Percentiles rank a stretch among this genome's conserved stretches.
Conservation (phyloP, 1,140 invertebrate species). For the Lethrus apterus region DNA sequence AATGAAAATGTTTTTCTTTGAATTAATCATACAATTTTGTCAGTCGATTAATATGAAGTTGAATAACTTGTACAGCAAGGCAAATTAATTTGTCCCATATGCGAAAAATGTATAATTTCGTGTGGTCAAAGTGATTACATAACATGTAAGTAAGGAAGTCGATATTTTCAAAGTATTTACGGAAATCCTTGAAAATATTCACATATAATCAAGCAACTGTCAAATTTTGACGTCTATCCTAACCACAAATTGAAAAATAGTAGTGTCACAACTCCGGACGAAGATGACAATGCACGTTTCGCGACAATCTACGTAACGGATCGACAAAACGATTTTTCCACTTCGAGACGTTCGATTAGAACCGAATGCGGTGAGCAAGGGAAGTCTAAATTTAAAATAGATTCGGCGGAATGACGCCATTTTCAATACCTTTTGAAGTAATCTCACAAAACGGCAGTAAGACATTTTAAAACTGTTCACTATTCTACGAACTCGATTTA, state of each 20-base stretch:
- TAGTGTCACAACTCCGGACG: background rate
- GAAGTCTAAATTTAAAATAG: conserved; percentile 43
- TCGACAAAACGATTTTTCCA: background rate
- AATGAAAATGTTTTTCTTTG: no score
- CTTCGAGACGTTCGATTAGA: conserved; percentile 7
- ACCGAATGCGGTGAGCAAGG: conserved; percentile 8
- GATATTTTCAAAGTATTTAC: no score
- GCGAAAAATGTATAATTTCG: no score
- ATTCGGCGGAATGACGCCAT: conserved; percentile 48
- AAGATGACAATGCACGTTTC: conserved; percentile 1
- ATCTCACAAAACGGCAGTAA: conserved; percentile 29
- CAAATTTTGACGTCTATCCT: conserved; percentile 22
- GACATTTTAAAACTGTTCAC: conserved; percentile 33
- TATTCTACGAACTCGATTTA: conserved; percentile 22
- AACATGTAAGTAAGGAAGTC: no score
- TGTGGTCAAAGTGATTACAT: no score
- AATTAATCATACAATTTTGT: no score
- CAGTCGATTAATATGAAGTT: no score
- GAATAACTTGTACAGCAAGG: no score
- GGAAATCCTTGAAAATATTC: no score
- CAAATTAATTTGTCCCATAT: no score
- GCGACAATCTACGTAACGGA: background rate
- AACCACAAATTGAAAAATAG: conserved; percentile 15
- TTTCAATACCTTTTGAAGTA: conserved; percentile 45
- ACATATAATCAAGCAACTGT: conserved; percentile 24